Evolutionary conservation across 2,888 invertebrate species (phyloP).

Genomic region (Dioctria linearis): DNA sequence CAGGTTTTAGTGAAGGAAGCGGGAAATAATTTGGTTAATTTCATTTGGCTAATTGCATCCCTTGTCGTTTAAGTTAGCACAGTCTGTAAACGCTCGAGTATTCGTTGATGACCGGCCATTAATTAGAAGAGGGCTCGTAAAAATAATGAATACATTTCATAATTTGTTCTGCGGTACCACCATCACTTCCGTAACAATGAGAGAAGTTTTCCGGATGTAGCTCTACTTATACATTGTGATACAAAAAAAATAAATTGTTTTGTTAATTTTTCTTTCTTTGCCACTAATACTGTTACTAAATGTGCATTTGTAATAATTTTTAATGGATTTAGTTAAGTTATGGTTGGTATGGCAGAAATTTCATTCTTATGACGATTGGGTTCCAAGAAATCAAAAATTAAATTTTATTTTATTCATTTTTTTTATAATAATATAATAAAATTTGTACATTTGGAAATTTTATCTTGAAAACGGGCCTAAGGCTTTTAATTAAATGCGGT

Average conservation of each 20-base stretch:
- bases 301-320: neutral
- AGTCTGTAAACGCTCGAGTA: conserved; percentile 14
- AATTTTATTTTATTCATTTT: no score
- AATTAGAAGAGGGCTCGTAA: neutral
- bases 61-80: conserved; percentile 53
- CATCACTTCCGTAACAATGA: neutral
- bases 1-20: neutral
- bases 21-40: conserved; percentile 53
- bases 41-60: conserved; percentile 55
- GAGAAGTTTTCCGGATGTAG: neutral
- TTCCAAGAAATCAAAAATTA: no score
- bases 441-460: no score
- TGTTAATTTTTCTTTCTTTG: neutral
- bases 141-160: conserved; percentile 13
- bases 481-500: no score
- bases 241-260: no score
- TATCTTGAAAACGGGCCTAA: no score
- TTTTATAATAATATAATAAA: no score
- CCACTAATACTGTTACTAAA: neutral
- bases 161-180: conserved; percentile 1
- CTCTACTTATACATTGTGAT: no score
- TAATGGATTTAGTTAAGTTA: neutral
- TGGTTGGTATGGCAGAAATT: neutral
- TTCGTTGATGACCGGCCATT: conserved; percentile 9
- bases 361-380: no score